Base-by-base conservation (phyloP, 1,140 invertebrate species). In the Camponotus vicinus region DNA sequence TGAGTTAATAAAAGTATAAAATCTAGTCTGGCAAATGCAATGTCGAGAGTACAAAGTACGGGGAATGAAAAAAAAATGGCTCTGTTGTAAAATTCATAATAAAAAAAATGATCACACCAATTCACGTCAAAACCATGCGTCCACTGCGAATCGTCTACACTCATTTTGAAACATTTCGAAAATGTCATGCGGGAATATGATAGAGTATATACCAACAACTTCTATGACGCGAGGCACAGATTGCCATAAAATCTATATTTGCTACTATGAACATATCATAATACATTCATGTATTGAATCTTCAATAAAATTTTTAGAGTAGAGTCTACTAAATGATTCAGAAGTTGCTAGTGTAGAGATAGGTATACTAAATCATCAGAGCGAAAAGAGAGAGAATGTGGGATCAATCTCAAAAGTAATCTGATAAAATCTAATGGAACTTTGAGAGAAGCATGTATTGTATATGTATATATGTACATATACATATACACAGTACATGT, bases 41-140 rank as follows among this genome's bases (percentile, higher is more conserved):
- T 93, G 88, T 92, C 67, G 89, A 89, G 18, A 32, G 18, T 61
- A 83, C 13, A 63, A 75, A 88, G 82, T 64, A 66, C 59, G 61
- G 13, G 69, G 59, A 49, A 18, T 64, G 83, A 86, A 61, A 59
- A 85, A 85, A 37, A 64, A 86, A 40, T 86, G 40, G 45, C 61
- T 27, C 27, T 91, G 75, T 79, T 76, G 63, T 76, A 57, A 89
- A 75, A 89, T 86, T 85, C 63, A 87, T 88, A 86, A 66, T 85
- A 82, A 92, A 90, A 52, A 18, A 86, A 88, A 77, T 64, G 64
- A 63, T 89, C 85, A 92, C 90, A 92, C 80, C 86, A 92, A 92
- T 88, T 77, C 76, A 87, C 79, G 83, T 92, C 88, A 92, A 94
- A 93, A 93, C 92, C 94, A 95, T 95, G 94, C 94, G 89, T 93